These are phyloP conservation scores for Gymnoscelis rufifasciata DNA, from an alignment of 2,888 invertebrate genomes.

Conservation along the genomic window DNA sequence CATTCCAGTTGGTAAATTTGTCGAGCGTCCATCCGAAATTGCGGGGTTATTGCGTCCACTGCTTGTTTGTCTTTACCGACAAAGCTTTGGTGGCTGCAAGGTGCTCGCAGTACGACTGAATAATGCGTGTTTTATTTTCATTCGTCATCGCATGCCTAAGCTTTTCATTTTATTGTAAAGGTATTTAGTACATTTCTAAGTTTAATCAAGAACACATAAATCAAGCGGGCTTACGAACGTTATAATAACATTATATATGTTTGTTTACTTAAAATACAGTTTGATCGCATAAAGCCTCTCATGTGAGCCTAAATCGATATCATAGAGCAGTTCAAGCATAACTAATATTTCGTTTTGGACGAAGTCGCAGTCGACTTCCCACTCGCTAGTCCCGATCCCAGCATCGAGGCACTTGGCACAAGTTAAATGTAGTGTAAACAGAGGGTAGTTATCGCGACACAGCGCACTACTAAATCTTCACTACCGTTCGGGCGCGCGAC, in stretches of 20 bases:
- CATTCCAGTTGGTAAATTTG: slow-evolving; percentile 74
- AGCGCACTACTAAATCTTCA: slow-evolving; percentile 63
- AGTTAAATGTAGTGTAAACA: slow-evolving; percentile 76
- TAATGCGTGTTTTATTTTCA: slow-evolving; percentile 33
- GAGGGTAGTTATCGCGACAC: slow-evolving; percentile 66
- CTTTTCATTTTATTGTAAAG: too few species aligned
- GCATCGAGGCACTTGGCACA: slow-evolving; percentile 55
- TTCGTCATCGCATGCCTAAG: too few species aligned
- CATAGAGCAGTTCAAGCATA: slow-evolving; percentile 34
- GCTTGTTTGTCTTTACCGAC: slow-evolving; percentile 61
- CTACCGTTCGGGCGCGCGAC: slow-evolving; percentile 43
- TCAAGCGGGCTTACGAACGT: neutral
- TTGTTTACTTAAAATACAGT: neutral
- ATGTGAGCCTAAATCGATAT: slow-evolving; percentile 22
- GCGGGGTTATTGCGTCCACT: slow-evolving; percentile 69
- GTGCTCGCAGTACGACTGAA: slow-evolving; percentile 51
- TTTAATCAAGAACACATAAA: neutral
- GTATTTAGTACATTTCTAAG: neutral
- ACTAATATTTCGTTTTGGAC: slow-evolving; percentile 42
- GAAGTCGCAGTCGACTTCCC: slow-evolving; percentile 40
- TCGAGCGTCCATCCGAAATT: slow-evolving; percentile 65
- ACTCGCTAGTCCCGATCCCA: slow-evolving; percentile 34
- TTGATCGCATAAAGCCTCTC: neutral
- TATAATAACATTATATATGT: too few species aligned
- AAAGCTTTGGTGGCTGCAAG: slow-evolving; percentile 68